phyloP scores from a whole-genome alignment of 2,797 vertebrate species.

The Alexandromys oeconomus region DNA sequence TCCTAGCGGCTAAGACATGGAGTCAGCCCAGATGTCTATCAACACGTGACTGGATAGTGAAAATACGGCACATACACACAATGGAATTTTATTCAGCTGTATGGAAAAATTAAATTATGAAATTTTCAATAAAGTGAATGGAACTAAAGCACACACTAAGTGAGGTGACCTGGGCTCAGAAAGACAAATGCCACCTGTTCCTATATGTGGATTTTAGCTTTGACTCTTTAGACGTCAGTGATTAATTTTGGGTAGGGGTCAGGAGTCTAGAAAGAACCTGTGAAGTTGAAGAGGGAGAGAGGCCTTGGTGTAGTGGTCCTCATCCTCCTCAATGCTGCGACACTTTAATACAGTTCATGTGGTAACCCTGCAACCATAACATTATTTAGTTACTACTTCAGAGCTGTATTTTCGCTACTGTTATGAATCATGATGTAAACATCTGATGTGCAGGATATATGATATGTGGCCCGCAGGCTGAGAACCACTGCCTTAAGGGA shows the following conservation, averaged over 20 bases:
- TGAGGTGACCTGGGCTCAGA: background rate
- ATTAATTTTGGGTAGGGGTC: background rate
- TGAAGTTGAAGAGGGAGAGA: background rate
- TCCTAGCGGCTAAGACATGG: too few relatives aligned
- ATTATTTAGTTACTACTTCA: background rate
- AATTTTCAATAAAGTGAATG: background rate
- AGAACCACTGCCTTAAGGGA: background rate
- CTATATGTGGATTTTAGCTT: background rate
- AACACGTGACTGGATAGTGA: background rate
- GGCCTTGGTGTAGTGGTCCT: background rate
- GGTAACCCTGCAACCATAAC: background rate
- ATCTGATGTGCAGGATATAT: background rate
- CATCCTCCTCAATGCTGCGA: background rate
- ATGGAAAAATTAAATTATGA: background rate
- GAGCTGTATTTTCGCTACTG: background rate
- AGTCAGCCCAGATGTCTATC: background rate
- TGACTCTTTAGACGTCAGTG: background rate
- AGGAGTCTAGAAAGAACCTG: background rate
- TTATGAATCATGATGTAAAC: background rate
- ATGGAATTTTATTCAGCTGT: background rate
- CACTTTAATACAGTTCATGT: background rate
- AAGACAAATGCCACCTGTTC: background rate
- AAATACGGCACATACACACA: background rate
- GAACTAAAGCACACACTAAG: background rate
- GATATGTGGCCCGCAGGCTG: background rate